Base-by-base conservation (phyloP, 2,113 vertebrate genomes). In the Pachycephala philippinensis region DNA sequence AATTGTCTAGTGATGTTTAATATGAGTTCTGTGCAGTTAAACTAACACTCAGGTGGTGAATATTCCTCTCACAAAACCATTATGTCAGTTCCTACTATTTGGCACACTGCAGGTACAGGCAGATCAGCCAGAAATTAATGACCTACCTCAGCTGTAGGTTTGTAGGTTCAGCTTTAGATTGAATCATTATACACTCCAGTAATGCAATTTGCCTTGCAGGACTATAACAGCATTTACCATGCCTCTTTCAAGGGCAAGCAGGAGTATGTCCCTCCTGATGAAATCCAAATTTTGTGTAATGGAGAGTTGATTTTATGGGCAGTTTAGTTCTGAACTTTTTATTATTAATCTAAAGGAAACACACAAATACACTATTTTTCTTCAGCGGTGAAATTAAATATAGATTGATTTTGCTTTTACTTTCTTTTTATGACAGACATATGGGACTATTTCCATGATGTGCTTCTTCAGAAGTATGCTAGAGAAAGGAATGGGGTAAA, bases 361-460 rank as follows among this genome's bases (percentile, higher is more conserved):
- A 40, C 12, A n/a, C 7, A 76, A 68, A 27, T 44, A 42, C 2
- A 7, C 39, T 68, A 8, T 39, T 65, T 72, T 60, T 87, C 37
- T 82, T 87, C 88, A 87, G 45, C 42, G 31, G 4, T 65, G 33
- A 70, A 49, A 75, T 87, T 37, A 56, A 59, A 40, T 59, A 69
- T 13, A 40, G 69, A 37, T 33, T 87, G 90, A 94, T 61, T 87
- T 74, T 44, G 15, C 13, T 56, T 94, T 23, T 69, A 26, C 90
- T 78, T 79, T 74, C 19, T 95, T 97, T 94, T 94, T 53, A 77
- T 79, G 65, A 70, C 97, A 99, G 99, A 94, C 28, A 98, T 99
- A 88, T 99, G 99, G 99, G 76, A 96, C 28, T 98, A 99, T 87
- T 97, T 99, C 86, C 99, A 99, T 57, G 31, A 96, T 21, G 92